These are phyloP conservation scores for Myopa tessellatipennis DNA, from an alignment of 2,888 invertebrate genomes.

Conservation along the genomic window DNA sequence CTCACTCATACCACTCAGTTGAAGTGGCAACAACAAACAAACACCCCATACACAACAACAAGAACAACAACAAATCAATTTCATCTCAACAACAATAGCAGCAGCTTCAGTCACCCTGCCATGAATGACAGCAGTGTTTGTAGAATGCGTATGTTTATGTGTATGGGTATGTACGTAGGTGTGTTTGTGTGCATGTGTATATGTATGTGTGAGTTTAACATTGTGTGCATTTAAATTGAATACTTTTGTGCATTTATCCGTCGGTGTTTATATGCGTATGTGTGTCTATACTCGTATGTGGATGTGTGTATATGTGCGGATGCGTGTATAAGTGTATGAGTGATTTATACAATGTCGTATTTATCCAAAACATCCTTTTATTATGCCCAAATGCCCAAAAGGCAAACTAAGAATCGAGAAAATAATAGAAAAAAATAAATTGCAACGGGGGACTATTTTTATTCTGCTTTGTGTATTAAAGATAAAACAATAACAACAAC, in stretches of 20 bases:
- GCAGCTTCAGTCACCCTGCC: background rate
- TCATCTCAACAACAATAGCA: background rate
- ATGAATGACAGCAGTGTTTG: constrained; percentile 24
- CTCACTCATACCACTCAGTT: background rate
- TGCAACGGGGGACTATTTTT: too few species aligned
- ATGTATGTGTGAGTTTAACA: constrained; percentile 7
- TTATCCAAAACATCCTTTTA: background rate
- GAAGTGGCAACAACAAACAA: constrained; percentile 4
- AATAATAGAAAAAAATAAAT: too few species aligned
- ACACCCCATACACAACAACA: background rate
- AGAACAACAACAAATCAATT: constrained; percentile 10
- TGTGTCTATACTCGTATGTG: background rate
- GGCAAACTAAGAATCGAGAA: background rate
- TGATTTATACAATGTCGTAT: background rate
- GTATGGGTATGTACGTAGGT: constrained; percentile 27
- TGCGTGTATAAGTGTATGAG: background rate
- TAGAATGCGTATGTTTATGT: background rate
- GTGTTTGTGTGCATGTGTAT: constrained; percentile 22
- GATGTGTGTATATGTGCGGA: background rate
- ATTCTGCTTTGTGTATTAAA: too few species aligned
- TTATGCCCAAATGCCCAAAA: background rate
- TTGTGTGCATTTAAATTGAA: background rate
- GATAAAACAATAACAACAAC: too few species aligned
- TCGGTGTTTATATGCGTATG: background rate
- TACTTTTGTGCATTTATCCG: background rate